Conservation (phyloP, 2,888 invertebrate species). For the Mimachlamys varia region DNA sequence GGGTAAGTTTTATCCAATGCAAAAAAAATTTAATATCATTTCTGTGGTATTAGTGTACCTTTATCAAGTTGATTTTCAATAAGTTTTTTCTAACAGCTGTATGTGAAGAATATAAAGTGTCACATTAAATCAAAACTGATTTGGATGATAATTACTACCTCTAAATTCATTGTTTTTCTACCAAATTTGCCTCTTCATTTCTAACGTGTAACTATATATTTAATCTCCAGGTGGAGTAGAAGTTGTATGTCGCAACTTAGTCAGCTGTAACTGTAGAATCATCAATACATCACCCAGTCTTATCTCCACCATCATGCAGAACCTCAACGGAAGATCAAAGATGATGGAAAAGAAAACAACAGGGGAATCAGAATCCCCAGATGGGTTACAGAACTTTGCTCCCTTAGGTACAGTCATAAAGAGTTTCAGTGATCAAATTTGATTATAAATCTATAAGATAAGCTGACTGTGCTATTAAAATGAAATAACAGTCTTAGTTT, state of each 20-base stretch:
- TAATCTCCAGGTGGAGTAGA: conserved; percentile 71
- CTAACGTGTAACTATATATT: not conserved
- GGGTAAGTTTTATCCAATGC: conserved; percentile 78
- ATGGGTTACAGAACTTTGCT: conserved; percentile 94
- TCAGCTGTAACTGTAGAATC: conserved; percentile 88
- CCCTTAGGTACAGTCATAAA: conserved; percentile 86
- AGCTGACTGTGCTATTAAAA: not conserved
- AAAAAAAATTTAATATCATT: no score
- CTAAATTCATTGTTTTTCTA: not conserved
- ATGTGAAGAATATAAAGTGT: no score
- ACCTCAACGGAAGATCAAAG: conserved; percentile 81
- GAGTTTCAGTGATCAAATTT: not conserved
- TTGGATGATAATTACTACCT: not conserved
- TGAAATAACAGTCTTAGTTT: no score
- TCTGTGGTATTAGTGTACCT: not conserved
- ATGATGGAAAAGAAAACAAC: conserved; percentile 62
- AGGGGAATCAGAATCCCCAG: conserved; percentile 84
- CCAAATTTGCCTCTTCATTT: not conserved
- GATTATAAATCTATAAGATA: not conserved
- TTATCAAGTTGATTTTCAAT: no score
- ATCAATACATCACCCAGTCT: conserved; percentile 88
- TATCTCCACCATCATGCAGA: conserved; percentile 87
- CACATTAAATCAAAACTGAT: no score
- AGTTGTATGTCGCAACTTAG: conserved; percentile 88
- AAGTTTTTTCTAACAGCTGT: no score